These are phyloP conservation scores for Brachionus rubens DNA, from an alignment of 1,140 invertebrate species.

Conservation along the genomic window DNA sequence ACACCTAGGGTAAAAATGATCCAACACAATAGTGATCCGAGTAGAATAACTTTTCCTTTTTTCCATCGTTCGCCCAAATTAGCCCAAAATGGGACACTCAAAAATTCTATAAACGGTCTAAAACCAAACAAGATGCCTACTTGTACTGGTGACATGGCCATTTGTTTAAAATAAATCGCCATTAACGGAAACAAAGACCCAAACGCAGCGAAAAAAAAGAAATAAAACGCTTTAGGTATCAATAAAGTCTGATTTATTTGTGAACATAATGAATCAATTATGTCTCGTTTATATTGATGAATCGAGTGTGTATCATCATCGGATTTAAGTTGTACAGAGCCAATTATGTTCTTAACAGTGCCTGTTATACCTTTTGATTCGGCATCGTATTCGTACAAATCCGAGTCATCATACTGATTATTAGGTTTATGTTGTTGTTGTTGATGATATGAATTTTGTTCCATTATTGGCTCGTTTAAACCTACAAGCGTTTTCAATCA, in stretches of 20 bases:
- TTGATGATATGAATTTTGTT: not conserved
- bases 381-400: constrained; percentile 14
- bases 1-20: constrained; percentile 91
- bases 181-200: constrained; percentile 94
- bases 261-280: constrained; percentile 36
- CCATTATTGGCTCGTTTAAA: not conserved
- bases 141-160: constrained; percentile 94
- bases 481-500: not conserved
- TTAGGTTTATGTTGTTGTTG: constrained; percentile 8
- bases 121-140: constrained; percentile 73
- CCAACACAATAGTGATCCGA: constrained; percentile 89
- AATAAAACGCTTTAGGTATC: constrained; percentile 93
- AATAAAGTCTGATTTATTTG: constrained; percentile 75
- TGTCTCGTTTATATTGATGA: not conserved
- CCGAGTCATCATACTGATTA: not conserved
- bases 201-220: constrained; percentile 98
- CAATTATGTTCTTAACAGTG: not conserved
- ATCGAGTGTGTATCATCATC: not conserved
- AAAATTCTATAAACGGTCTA: constrained; percentile 91
- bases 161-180: constrained; percentile 96
- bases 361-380: not conserved
- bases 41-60: constrained; percentile 69
- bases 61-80: constrained; percentile 74
- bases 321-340: not conserved
- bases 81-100: constrained; percentile 96